Percentiles rank a stretch among this genome's conserved stretches.
Conservation (phyloP, 2,888 invertebrate genomes). For the Tenthredo scrophulariae region DNA sequence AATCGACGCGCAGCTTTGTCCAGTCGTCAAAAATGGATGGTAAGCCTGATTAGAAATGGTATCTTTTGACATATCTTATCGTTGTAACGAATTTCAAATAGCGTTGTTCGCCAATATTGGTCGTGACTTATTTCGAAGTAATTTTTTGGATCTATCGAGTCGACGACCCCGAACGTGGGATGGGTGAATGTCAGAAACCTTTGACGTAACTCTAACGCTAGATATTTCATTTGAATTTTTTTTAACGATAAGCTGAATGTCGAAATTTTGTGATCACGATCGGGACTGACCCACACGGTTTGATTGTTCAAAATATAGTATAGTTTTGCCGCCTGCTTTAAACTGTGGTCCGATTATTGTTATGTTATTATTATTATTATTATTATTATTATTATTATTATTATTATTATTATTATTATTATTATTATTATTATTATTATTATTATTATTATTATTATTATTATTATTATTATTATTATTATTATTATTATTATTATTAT, state of each 20-base stretch:
- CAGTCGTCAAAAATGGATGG: constrained; percentile 79
- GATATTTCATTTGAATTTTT: background rate
- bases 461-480: constrained; percentile 13
- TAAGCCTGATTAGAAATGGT: constrained; percentile 64
- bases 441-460: constrained; percentile 7
- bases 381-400: constrained; percentile 1
- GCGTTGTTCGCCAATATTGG: background rate
- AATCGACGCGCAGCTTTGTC: constrained; percentile 78
- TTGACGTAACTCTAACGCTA: too few species aligned
- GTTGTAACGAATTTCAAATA: background rate
- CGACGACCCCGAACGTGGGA: background rate
- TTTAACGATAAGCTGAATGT: background rate
- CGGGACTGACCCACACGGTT: background rate
- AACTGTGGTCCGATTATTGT: background rate
- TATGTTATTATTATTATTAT: background rate
- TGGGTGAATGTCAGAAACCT: background rate
- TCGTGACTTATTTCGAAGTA: background rate
- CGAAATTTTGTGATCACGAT: background rate
- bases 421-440: constrained; percentile 9
- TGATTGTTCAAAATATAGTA: background rate
- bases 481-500: background rate
- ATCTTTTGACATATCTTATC: background rate
- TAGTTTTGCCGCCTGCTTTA: background rate
- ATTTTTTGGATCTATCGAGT: background rate
- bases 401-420: background rate